These are phyloP conservation scores for Okapia johnstoni DNA, from an alignment of 2,113 vertebrate species.

Conservation along the genomic window DNA sequence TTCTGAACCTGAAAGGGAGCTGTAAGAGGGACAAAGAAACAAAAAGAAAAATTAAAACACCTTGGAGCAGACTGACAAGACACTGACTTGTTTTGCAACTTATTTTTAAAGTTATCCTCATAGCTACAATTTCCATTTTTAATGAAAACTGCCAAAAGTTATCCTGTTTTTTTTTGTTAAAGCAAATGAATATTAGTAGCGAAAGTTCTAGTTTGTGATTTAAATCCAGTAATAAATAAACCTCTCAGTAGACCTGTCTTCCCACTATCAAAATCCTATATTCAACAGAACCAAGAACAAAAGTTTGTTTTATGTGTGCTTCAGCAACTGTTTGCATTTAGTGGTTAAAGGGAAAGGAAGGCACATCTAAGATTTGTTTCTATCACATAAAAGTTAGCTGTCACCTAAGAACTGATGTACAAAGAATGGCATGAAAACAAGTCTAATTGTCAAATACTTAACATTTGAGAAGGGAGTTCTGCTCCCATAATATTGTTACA, in stretches of 20 bases:
- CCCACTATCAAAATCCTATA: neutral
- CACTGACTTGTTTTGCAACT: neutral
- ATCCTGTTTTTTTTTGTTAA: neutral
- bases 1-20: neutral
- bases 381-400: neutral
- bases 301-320: neutral
- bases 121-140: neutral
- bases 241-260: neutral
- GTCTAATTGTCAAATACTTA: neutral
- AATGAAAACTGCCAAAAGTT: constrained; percentile 1
- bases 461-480: neutral
- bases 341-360: neutral
- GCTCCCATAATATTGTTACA: neutral
- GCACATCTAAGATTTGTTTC: neutral
- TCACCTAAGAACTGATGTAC: neutral
- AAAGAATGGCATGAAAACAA: neutral
- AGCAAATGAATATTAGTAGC: neutral
- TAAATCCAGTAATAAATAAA: neutral
- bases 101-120: neutral
- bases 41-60: constrained; percentile 22
- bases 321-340: neutral
- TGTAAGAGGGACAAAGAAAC: neutral
- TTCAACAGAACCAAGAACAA: neutral
- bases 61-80: neutral
- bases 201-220: neutral